Evolutionary conservation across 1,140 invertebrate genomes (phyloP).

Genomic region (Sycophaga agraensis): DNA sequence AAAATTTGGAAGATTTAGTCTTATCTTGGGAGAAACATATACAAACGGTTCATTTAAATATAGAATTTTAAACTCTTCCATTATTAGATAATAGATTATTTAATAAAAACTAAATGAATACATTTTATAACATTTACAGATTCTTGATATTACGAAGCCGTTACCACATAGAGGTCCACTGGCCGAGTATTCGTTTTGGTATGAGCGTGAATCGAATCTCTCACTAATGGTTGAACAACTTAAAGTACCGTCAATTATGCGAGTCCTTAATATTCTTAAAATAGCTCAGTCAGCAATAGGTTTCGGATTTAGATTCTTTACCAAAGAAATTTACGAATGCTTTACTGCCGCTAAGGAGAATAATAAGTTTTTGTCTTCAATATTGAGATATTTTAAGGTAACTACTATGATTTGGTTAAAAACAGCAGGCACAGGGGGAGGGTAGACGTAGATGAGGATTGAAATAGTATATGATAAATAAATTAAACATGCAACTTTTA

Average conservation of each 20-base stretch:
- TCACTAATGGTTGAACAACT: conserved; percentile 79
- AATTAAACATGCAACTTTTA: not conserved
- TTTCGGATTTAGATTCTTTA: conserved; percentile 58
- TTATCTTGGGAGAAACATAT: conserved; percentile 68
- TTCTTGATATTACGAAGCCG: too few species aligned
- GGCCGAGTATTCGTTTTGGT: conserved; percentile 82
- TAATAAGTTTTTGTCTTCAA: conserved; percentile 77
- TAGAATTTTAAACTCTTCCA: too few species aligned
- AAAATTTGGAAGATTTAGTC: conserved; percentile 65
- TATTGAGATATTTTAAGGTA: conserved; percentile 79
- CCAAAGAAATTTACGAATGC: conserved; percentile 65
- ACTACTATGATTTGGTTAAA: too few species aligned
- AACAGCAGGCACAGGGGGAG: too few species aligned
- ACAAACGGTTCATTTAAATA: too few species aligned
- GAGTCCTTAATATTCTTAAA: conserved; percentile 65
- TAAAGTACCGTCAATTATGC: conserved; percentile 67
- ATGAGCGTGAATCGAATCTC: conserved; percentile 72
- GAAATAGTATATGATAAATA: not conserved
- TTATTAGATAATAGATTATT: too few species aligned
- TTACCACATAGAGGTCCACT: too few species aligned
- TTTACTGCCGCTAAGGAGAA: conserved; percentile 83
- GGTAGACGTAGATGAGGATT: not conserved
- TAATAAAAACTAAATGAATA: too few species aligned
- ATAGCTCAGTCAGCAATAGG: conserved; percentile 55
- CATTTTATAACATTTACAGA: too few species aligned